A percentile compares a stretch with the other conserved stretches of the same genome.
phyloP scores from a whole-genome alignment of 2,888 invertebrate genomes.

The Rhopalosiphum nymphaeae region DNA sequence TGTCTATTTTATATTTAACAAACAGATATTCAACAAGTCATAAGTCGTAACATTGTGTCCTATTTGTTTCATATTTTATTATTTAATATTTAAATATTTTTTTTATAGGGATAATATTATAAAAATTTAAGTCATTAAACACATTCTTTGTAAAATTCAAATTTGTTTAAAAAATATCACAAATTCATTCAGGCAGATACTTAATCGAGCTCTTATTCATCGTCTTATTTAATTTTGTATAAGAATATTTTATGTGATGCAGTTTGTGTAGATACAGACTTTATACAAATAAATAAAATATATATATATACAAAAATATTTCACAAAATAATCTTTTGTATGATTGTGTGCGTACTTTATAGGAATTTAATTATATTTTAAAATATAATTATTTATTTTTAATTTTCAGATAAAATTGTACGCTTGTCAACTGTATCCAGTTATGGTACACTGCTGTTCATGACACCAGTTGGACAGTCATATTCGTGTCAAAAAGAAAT shows the following conservation, averaged over 20 bases:
- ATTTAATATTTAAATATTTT: constrained; percentile 6
- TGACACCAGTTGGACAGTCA: constrained; percentile 89
- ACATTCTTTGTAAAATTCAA: neutral
- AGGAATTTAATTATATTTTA: neutral
- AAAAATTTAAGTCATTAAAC: neutral
- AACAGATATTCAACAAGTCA: neutral
- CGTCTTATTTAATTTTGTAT: neutral
- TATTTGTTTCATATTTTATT: neutral
- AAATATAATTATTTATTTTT: neutral
- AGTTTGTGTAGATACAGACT: neutral
- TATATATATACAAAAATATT: neutral
- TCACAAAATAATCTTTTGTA: neutral
- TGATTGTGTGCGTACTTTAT: neutral
- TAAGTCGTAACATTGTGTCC: neutral
- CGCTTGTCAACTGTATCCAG: constrained; percentile 66
- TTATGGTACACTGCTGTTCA: constrained; percentile 77
- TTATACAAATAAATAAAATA: neutral
- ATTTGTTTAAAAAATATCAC: neutral
- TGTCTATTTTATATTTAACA: neutral
- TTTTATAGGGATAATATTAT: neutral
- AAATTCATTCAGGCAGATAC: neutral
- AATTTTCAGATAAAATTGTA: constrained; percentile 66
- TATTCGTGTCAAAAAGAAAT: constrained; percentile 81
- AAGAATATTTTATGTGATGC: neutral
- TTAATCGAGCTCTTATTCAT: neutral